A percentile compares a stretch with the other conserved stretches of the same genome.
phyloP scores from a whole-genome alignment of 2,888 invertebrate genomes.

The Perizoma flavofasciatum region DNA sequence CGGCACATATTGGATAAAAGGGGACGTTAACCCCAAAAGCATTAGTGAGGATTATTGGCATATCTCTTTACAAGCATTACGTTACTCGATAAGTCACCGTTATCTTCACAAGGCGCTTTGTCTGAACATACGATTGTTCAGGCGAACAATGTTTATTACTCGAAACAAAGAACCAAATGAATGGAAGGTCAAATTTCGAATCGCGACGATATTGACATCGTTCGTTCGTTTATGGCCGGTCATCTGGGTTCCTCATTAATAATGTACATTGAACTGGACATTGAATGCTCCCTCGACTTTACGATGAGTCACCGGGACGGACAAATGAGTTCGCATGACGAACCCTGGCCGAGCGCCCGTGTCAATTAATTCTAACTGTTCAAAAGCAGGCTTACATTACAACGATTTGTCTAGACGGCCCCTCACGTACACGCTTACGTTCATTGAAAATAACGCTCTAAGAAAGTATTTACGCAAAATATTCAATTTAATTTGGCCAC shows the following conservation, averaged over 20 bases:
- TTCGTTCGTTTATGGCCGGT: conserved; percentile 49
- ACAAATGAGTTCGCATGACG: conserved; percentile 66
- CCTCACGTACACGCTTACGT: conserved; percentile 29
- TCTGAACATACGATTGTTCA: conserved; percentile 42
- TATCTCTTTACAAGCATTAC: conserved; percentile 73
- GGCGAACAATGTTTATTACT: conserved; percentile 39
- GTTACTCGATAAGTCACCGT: conserved; percentile 68
- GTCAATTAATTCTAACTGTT: conserved; percentile 59
- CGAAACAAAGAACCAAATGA: conserved; percentile 26
- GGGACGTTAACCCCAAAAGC: conserved; percentile 62
- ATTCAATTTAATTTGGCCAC: conserved; percentile 16
- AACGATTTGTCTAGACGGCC: conserved; percentile 46
- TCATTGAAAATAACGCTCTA: conserved; percentile 40
- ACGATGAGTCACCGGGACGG: conserved; percentile 66
- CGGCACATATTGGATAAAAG: conserved; percentile 65
- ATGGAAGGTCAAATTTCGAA: conserved; percentile 29
- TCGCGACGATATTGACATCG: conserved; percentile 29
- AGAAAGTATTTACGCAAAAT: conserved; percentile 22
- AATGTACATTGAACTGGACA: conserved; percentile 45
- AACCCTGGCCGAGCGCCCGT: conserved; percentile 50
- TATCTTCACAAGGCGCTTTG: conserved; percentile 65
- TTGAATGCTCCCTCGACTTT: conserved; percentile 54
- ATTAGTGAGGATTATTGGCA: conserved; percentile 74
- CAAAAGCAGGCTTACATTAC: conserved; percentile 46
- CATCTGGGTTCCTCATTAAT: conserved; percentile 59